Evolutionary conservation across 2,888 invertebrate species (phyloP), one percentile per base, ranked within the genome.

Genomic region (Nyleta sp.): DNA sequence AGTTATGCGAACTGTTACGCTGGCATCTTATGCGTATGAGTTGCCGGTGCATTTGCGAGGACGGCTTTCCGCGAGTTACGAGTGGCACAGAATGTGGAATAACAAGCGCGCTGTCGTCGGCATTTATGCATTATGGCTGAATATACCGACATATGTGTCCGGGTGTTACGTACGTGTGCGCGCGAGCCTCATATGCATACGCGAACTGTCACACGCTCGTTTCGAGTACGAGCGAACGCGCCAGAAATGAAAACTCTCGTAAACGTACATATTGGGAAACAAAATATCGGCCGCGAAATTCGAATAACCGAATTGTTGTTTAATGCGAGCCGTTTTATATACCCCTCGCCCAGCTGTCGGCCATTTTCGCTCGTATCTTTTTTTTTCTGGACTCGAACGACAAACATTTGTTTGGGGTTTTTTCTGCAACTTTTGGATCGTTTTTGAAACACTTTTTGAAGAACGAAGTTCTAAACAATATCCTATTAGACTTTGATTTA

Each of bases 51-150:
- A 78, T 78, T 78, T 70, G 73, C 60, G 65, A 62, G 70, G 57
- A 78, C 62, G 73, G 68, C 64, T 78, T 78, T 78, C 68, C 73
- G 68, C 73, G 70, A 74, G 78, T 74, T 78, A 74, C 55, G 72
- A 71, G 67, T 72, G 67, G 75, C 72, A 75, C 75, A 80, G 79
- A 76, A 80, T 80, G 75, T 68, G 75, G 79, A 79, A 79, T 79
- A 79, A 75, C 72, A 79, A 79, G 75, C 74, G 57, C 71, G 74
- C 75, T 75, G 79, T 75, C 75, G 72, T 79, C 75, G 72, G 75
- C 75, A 79, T 79, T 79, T 79, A 75, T 79, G 79, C 75, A 79
- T 79, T 79, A 75, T 68, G 75, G 62, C 67, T 72, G 75, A 72
- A 79, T 79, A 75, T 79, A 57, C 72, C 68, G 71, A 71, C 74